These are phyloP conservation scores for Lophius piscatorius DNA, from an alignment of 2,113 vertebrate genomes.

Conservation along the genomic window DNA sequence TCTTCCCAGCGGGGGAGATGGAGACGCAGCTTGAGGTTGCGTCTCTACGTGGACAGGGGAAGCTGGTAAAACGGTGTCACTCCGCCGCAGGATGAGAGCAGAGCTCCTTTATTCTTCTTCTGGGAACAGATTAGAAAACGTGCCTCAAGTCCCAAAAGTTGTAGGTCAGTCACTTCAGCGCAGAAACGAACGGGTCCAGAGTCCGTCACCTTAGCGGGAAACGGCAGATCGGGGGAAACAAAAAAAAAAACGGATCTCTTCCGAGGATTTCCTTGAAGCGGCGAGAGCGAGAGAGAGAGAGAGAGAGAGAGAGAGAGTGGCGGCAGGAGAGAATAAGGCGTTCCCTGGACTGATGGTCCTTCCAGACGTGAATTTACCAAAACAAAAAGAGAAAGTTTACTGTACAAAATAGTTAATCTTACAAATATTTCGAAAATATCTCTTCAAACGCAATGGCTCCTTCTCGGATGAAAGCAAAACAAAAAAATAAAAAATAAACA, in stretches of 20 bases:
- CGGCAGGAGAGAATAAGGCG: slow-evolving; percentile 78
- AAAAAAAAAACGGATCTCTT: slow-evolving; percentile 33
- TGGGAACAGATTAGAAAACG: slow-evolving; percentile 58
- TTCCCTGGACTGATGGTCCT: slow-evolving; percentile 78
- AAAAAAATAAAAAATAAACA: not conserved
- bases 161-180: slow-evolving; percentile 58
- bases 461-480: slow-evolving; percentile 56
- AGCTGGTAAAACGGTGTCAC: slow-evolving; percentile 39
- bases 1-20: slow-evolving; percentile 41
- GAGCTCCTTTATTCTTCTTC: no score
- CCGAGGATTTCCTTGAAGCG: slow-evolving; percentile 43
- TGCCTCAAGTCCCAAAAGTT: slow-evolving; percentile 59
- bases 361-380: slow-evolving; percentile 72
- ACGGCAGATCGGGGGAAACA: no score
- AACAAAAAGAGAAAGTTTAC: slow-evolving; percentile 72
- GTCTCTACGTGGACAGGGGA: slow-evolving; percentile 39
- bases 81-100: no score
- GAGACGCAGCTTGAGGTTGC: slow-evolving; percentile 9
- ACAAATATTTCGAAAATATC: slow-evolving; percentile 81
- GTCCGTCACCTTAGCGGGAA: slow-evolving; percentile 38
- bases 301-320: slow-evolving; percentile 44
- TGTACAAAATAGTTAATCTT: slow-evolving; percentile 82
- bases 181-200: slow-evolving; percentile 58
- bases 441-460: slow-evolving; percentile 79
- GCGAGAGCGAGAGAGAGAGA: no score